Conservation (phyloP, 2,113 vertebrate genomes). For the Lagopus leucura region DNA sequence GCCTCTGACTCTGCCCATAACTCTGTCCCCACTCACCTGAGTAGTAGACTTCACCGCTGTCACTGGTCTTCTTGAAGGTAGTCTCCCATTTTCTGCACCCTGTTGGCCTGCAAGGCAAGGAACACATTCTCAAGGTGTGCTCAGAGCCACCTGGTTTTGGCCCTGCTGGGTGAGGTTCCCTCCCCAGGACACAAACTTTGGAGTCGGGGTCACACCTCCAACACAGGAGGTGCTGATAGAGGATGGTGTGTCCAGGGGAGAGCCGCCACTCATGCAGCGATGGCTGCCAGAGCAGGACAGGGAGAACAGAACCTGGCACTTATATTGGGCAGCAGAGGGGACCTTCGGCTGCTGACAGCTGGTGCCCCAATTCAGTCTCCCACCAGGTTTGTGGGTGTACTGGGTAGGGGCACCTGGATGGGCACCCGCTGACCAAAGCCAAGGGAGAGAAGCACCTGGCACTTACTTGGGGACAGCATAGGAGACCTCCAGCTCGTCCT, state of each 20-base stretch:
- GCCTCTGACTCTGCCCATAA: accelerated
- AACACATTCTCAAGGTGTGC: background rate
- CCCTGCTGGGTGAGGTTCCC: background rate
- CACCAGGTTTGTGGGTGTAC: background rate
- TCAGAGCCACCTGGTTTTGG: background rate
- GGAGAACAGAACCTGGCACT: too few species aligned
- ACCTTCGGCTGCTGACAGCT: background rate
- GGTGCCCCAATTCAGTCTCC: background rate
- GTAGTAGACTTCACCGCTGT: background rate
- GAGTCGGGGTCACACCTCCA: accelerated
- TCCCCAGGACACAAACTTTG: background rate
- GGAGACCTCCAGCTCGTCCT: background rate
- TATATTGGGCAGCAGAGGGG: too few species aligned
- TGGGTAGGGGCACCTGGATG: background rate
- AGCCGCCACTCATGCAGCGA: background rate
- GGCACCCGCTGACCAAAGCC: background rate
- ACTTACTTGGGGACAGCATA: slow-evolving; percentile 50
- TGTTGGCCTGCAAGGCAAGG: background rate
- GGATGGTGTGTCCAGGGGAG: background rate
- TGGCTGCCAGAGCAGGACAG: background rate
- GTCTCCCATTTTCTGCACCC: background rate
- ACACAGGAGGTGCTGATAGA: background rate
- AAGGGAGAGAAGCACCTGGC: background rate
- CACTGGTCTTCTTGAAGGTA: background rate
- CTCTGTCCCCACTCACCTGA: slow-evolving; percentile 2